Evolutionary conservation across 2,888 invertebrate genomes (phyloP).

Genomic region (Callyntrura guangdongensis): DNA sequence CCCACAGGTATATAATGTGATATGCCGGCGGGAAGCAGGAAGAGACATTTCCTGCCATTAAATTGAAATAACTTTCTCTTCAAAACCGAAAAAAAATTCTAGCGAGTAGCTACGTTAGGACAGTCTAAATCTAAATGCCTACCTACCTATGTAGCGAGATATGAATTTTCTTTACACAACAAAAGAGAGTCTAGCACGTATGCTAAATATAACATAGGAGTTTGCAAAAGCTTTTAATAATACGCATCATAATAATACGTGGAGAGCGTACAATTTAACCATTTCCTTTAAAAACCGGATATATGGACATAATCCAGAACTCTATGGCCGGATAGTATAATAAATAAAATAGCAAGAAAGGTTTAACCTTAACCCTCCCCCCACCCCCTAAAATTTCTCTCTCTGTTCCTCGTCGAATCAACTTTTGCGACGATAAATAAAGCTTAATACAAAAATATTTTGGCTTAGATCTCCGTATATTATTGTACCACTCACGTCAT

Average conservation of each 20-base stretch:
- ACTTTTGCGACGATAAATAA: not conserved
- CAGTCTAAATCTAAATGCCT: not conserved
- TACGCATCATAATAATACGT: not conserved
- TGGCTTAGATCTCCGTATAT: constrained; percentile 31
- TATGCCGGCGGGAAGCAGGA: not conserved
- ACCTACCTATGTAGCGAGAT: too few species aligned
- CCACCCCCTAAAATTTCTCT: not conserved
- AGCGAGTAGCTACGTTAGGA: not conserved
- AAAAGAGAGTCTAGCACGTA: too few species aligned
- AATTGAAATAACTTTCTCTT: constrained; percentile 52
- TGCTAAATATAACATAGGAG: too few species aligned
- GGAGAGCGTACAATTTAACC: not conserved
- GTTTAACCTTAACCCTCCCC: not conserved
- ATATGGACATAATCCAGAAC: constrained; percentile 21
- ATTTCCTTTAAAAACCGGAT: constrained; percentile 38
- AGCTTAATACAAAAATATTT: constrained; percentile 34
- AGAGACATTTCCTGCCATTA: constrained; percentile 28
- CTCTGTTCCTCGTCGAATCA: not conserved
- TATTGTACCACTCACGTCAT: constrained; percentile 43
- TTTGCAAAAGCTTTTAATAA: not conserved
- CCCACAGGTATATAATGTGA: not conserved
- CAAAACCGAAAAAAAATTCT: not conserved
- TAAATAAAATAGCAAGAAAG: not conserved
- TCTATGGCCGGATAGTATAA: constrained; percentile 15
- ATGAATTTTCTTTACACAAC: too few species aligned